phyloP scores from a whole-genome alignment of 2,797 vertebrate species.

The Poecilia velifera region DNA sequence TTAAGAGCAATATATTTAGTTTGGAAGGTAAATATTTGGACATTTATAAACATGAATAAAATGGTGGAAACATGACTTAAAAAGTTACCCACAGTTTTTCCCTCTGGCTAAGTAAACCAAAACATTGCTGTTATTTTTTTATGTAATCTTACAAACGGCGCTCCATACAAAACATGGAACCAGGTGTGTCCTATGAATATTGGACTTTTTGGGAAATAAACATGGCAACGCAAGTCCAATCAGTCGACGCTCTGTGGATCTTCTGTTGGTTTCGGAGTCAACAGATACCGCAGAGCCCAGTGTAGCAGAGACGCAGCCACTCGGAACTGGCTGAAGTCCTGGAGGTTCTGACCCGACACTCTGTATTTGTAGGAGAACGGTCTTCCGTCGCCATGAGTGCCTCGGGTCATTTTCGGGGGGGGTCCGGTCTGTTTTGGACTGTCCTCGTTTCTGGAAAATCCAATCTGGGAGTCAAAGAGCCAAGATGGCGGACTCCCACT shows the following conservation, averaged over 20 bases:
- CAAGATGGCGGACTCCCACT: conserved; percentile 62
- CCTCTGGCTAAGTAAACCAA: too few species aligned
- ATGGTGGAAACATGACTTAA: too few species aligned
- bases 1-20: too few species aligned
- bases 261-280: conserved; percentile 19
- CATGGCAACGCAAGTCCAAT: neutral
- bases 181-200: neutral
- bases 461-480: conserved; percentile 54
- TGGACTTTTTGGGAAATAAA: neutral
- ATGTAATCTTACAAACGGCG: too few species aligned
- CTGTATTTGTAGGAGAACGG: conserved; percentile 60
- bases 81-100: too few species aligned
- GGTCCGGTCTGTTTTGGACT: neutral
- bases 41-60: too few species aligned
- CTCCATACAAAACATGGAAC: neutral
- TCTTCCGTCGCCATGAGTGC: conserved; percentile 48
- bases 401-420: fast-evolving
- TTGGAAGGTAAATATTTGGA: too few species aligned
- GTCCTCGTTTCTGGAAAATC: neutral
- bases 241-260: neutral
- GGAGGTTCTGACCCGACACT: conserved; percentile 42
- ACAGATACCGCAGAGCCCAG: conserved; percentile 70
- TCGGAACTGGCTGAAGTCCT: conserved; percentile 47
- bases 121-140: too few species aligned
- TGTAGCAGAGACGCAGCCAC: conserved; percentile 36